A percentile compares a stretch with the other conserved stretches of the same genome.
Conservation (phyloP, 1,140 invertebrate species). For the Marisa cornuarietis region DNA sequence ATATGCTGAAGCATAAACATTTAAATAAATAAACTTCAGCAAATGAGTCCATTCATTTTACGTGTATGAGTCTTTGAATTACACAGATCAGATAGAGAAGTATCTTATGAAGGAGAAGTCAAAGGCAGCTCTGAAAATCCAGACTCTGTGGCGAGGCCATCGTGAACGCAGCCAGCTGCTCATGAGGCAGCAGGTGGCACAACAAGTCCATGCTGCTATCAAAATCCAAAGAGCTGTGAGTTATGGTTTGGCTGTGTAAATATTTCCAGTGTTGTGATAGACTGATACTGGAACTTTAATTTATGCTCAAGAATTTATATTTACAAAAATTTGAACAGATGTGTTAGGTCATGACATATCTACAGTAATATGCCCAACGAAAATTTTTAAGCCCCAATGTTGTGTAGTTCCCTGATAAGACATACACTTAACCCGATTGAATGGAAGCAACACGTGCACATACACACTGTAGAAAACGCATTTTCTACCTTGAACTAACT, state of each 20-base stretch:
- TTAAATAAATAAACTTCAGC: not conserved
- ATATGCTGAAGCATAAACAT: not conserved
- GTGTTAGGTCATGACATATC: not conserved
- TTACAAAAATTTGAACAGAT: not conserved
- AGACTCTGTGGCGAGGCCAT: conserved; percentile 57
- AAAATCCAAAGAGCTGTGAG: conserved; percentile 56
- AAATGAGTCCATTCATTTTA: not conserved
- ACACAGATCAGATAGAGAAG: conserved; percentile 51
- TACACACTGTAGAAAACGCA: too few relatives aligned
- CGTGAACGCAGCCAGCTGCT: conserved; percentile 41
- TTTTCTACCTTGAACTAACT: too few relatives aligned
- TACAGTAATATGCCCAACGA: not conserved
- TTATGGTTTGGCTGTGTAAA: not conserved
- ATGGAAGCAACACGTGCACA: too few relatives aligned
- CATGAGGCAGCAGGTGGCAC: conserved; percentile 37
- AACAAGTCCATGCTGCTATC: conserved; percentile 53
- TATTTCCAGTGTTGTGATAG: not conserved
- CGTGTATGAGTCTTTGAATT: conserved; percentile 12
- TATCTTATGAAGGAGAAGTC: conserved; percentile 55
- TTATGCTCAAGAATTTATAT: not conserved
- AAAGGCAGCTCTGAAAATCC: conserved; percentile 55
- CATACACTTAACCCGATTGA: too few relatives aligned
- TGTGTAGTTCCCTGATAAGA: too few relatives aligned
- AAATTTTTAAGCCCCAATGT: not conserved
- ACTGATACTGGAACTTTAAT: too few relatives aligned